Evolutionary conservation across 2,113 vertebrate genomes (phyloP), one percentile per base, ranked within the genome.

Genomic region (Typhlomys cinereus): DNA sequence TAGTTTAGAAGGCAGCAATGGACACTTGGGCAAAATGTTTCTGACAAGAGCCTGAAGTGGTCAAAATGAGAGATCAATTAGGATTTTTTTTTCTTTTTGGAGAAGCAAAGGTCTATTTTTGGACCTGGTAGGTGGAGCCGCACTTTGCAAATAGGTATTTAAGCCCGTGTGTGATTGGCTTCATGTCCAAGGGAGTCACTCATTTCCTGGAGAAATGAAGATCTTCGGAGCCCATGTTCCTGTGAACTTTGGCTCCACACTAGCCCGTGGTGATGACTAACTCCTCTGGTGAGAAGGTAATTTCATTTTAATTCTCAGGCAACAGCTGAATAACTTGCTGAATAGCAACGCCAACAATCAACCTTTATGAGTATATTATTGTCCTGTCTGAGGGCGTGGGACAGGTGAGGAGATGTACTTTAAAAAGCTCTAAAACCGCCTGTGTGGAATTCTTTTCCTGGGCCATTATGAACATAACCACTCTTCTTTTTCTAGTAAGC

Each of bases 251-350:
- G 83, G 80, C 97, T 98, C 95, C 96, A 94, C 97, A 85, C 94
- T 97, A 96, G 97, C 98, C 97, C 0, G 69, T 70, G 96, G 97
- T 96, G 93, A 84, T 97, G 89, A 95, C 96, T 97, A 96, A 96
- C 85, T 97, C 89, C 85, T 96, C 96, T 95, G 97, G 96, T 98
- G 98, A 98, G 98, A 98, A 98, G 97, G 97, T 98, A 98, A 98
- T 98, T 98, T 98, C 97, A 98, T 98, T 98, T 98, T 98, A 98
- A 98, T 98, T 98, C 98, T 98, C 97, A 98, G 97, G 97, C 97
- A 97, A 93, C 97, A 95, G 97, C 89, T 97, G 96, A 97, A 97
- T 85, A 97, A 96, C 96, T 96, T 97, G 78, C 97, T n/a, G n/a
- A n/a, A 97, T 75, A 96, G 89, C 96, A 97, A 96, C 97, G 93